Evolutionary conservation across 2,113 vertebrate genomes (phyloP), one percentile per base, ranked within the genome.

Genomic region (Pollimyrus isidori): DNA sequence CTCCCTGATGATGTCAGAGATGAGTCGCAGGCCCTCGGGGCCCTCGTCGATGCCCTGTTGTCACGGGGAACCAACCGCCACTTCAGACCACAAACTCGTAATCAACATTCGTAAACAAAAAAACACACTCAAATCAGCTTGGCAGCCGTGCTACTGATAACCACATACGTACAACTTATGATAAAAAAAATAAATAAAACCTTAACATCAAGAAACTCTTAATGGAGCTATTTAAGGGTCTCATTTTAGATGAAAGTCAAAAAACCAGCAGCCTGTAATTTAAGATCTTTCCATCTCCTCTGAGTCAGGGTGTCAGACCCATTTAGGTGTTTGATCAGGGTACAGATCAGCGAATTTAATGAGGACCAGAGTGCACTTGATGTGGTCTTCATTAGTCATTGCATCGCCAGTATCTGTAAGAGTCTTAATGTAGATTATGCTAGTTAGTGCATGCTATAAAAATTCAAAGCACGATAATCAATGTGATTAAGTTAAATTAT

Each of bases 1-100:
- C 94, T 97, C 97, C 11, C 97, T 95, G 89, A 99, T 98, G 92
- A 98, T 97, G 92, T 99, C 97, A 15, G 98, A 99, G 92, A 99
- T 98, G 88, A 99, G 96, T 90, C 92, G 98, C 91, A 98, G 95
- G 80, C 97, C 98, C 88, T 97, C 96, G 0, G 98, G 97, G 45
- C 97, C 97, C 93, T 97, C 96, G 9, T 98, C 97, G 93, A 99
- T 97, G 88, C 97, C 97, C 98, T 99, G 92, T 84, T 90, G 91
- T 11, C 91, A 92, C 92, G 5, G 35, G 35, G 2, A 30, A 82
- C 76, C 76, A 48, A 23, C 15, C 2, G 9, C 23, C 82, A 3
- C 39, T 3, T 48, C 45, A 84, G 42, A 84, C 17, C 42, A 48
- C 82, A 84, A n/a, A 48, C 82, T 46, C 73, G 7, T 39, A 21